These are phyloP conservation scores for Sphinx pinastri DNA, from an alignment of 2,888 invertebrate genomes.

Conservation along the genomic window DNA sequence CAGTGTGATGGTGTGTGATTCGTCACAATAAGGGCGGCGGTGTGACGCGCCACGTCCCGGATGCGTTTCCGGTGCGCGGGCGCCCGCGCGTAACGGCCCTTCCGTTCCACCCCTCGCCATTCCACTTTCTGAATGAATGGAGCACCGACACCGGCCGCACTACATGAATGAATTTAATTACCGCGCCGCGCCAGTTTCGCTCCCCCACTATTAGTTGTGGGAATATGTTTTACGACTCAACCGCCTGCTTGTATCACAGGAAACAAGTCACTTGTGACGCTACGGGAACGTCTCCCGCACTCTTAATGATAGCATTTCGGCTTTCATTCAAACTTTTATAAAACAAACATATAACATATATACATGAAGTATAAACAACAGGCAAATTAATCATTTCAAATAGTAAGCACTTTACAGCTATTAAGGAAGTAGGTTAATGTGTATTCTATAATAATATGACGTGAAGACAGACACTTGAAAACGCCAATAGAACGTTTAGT, in stretches of 20 bases:
- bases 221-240: constrained; percentile 45
- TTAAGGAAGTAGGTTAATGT: constrained; percentile 4
- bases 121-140: constrained; percentile 66
- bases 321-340: too few relatives aligned
- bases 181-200: constrained; percentile 34
- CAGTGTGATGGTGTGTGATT: constrained; percentile 21
- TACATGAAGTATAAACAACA: too few relatives aligned
- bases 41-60: constrained; percentile 78
- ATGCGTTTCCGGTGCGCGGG: constrained; percentile 77
- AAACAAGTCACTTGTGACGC: constrained; percentile 32
- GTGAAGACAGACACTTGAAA: constrained; percentile 32
- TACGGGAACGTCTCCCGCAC: constrained; percentile 38
- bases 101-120: constrained; percentile 75
- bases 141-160: constrained; percentile 42
- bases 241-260: constrained; percentile 34
- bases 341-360: too few relatives aligned
- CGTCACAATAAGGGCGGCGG: constrained; percentile 59
- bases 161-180: constrained; percentile 49
- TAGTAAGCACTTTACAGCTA: background rate
- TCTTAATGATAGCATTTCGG: background rate
- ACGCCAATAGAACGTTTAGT: constrained; percentile 35
- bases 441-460: background rate
- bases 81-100: constrained; percentile 78
- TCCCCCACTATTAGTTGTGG: constrained; percentile 49
- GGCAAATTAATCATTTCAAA: too few relatives aligned